These are phyloP conservation scores for Apaloderma vittatum DNA, from an alignment of 2,113 vertebrate species.

Conservation along the genomic window DNA sequence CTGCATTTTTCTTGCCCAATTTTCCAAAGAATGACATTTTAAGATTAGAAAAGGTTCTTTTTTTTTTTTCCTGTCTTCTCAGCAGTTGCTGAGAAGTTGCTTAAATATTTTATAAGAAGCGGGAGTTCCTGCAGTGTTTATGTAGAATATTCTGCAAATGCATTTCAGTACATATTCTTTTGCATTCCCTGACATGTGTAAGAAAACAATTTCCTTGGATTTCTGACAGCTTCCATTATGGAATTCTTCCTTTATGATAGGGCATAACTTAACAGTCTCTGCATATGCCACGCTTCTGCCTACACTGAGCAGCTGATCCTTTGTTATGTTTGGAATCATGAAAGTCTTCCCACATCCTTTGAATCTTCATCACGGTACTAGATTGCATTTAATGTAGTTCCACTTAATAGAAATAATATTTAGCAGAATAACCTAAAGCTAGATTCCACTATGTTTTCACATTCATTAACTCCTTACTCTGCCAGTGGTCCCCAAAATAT, in stretches of 20 bases:
- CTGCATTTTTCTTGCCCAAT: neutral
- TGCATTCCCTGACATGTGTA: neutral
- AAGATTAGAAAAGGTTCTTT: neutral
- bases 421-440: neutral
- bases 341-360: neutral
- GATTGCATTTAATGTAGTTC: neutral
- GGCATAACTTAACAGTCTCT: neutral
- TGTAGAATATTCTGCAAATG: neutral
- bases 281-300: neutral
- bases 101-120: neutral
- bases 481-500: neutral
- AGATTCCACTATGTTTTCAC: neutral
- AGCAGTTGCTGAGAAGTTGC: neutral
- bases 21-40: neutral
- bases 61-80: neutral
- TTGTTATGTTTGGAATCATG: neutral
- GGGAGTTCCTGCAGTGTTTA: neutral
- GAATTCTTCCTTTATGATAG: neutral
- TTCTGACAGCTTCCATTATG: neutral
- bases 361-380: neutral
- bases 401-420: neutral
- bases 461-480: neutral
- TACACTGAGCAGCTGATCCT: neutral
- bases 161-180: neutral
- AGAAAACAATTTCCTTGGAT: neutral